Percentiles rank a stretch among this genome's conserved stretches.
Conservation (phyloP, 2,113 vertebrate genomes). For the Brevimyrus niger region DNA sequence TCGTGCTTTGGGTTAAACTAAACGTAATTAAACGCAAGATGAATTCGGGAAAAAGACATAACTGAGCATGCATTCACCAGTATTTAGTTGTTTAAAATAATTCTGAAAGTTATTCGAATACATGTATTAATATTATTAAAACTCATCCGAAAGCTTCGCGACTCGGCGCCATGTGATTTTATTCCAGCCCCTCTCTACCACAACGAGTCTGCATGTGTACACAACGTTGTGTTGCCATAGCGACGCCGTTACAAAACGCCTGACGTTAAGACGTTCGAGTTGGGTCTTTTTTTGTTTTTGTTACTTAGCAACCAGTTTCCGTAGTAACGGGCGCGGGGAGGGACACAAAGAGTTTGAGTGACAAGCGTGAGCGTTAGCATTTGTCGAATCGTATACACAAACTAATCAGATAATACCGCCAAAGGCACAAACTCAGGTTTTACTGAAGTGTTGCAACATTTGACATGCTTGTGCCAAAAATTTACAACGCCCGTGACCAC, state of each 20-base stretch:
- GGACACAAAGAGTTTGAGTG: conserved; percentile 29
- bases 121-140: background rate
- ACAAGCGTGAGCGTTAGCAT: conserved; percentile 18
- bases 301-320: conserved; percentile 66
- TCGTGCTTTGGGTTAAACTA: background rate
- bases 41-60: background rate
- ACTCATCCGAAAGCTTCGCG: background rate
- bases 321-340: conserved; percentile 45
- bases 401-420: background rate
- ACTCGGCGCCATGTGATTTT: conserved; percentile 35
- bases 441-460: background rate
- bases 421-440: background rate
- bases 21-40: background rate
- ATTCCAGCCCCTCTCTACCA: conserved; percentile 22
- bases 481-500: no score
- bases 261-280: conserved; percentile 66
- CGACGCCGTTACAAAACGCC: conserved; percentile 59
- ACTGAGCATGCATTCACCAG: background rate
- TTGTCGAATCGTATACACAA: background rate
- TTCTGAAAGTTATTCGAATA: background rate
- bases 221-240: conserved; percentile 64
- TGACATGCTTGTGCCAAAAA: background rate
- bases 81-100: background rate
- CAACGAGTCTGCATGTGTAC: conserved; percentile 46
- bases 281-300: conserved; percentile 70